Conservation (phyloP, 2,888 invertebrate species). For the Dolichomitus sp. region DNA sequence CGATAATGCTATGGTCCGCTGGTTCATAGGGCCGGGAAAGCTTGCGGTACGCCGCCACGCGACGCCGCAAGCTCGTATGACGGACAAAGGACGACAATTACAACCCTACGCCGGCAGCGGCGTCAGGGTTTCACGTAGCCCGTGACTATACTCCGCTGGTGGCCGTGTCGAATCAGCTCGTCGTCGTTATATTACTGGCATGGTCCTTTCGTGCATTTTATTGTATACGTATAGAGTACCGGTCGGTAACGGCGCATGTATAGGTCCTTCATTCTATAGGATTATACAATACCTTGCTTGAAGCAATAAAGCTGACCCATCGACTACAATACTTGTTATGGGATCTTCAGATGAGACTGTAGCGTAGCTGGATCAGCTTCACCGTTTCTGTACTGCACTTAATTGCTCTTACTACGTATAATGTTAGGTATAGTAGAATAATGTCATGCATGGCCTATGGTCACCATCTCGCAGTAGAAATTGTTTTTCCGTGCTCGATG, state of each 20-base stretch:
- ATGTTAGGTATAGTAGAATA: constrained; percentile 31
- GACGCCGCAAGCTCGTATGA: constrained; percentile 75
- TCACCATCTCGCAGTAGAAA: too few species aligned
- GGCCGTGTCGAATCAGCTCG: constrained; percentile 70
- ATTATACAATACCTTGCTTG: background rate
- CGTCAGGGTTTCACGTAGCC: constrained; percentile 80
- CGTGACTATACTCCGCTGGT: constrained; percentile 66
- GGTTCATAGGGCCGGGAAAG: constrained; percentile 72
- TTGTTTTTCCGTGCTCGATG: too few species aligned
- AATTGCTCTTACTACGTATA: background rate
- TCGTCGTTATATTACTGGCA: constrained; percentile 55
- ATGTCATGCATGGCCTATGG: constrained; percentile 26
- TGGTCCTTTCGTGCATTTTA: constrained; percentile 28
- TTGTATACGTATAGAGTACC: background rate
- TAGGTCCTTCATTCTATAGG: background rate
- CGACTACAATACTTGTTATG: background rate
- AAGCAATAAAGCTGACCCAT: constrained; percentile 15
- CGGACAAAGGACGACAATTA: constrained; percentile 84
- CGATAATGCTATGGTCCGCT: constrained; percentile 76
- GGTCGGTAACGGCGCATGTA: background rate
- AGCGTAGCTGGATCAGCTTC: background rate
- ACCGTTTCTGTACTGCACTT: background rate
- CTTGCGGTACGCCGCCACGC: constrained; percentile 76
- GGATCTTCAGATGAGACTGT: background rate
- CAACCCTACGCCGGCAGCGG: constrained; percentile 75